Conservation (phyloP, 1,140 invertebrate species). For the Kradibia gibbosae region DNA sequence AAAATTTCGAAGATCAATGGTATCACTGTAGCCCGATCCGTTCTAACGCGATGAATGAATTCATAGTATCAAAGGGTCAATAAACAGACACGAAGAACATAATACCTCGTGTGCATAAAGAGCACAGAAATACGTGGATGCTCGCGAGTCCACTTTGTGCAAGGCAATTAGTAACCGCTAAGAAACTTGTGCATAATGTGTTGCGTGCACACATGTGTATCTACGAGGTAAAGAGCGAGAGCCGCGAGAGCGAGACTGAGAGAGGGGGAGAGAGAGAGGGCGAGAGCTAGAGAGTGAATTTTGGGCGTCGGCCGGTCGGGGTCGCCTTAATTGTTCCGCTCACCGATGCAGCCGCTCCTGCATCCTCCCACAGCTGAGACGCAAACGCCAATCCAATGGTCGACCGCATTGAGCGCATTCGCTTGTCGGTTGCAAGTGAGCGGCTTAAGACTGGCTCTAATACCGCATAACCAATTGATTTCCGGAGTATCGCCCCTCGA, state of each 20-base stretch:
- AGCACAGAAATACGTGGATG: neutral
- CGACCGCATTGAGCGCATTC: conserved; percentile 7
- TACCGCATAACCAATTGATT: neutral
- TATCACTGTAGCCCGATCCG: too few relatives aligned
- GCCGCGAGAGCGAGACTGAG: too few relatives aligned
- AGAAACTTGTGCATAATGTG: too few relatives aligned
- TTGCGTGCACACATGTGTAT: too few relatives aligned
- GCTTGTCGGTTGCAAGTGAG: neutral
- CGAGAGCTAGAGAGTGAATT: neutral
- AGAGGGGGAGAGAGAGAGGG: neutral
- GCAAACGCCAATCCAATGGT: conserved; percentile 16
- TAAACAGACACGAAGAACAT: too few relatives aligned
- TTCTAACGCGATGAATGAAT: too few relatives aligned
- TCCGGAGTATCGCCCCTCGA: neutral
- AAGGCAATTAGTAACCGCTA: conserved; percentile 3
- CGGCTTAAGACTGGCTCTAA: neutral
- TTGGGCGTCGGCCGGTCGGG: neutral
- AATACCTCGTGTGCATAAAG: too few relatives aligned
- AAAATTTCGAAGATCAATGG: too few relatives aligned
- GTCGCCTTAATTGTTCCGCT: conserved; percentile 5
- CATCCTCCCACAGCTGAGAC: conserved; percentile 1
- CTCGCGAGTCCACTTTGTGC: neutral
- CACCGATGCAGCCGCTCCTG: neutral
- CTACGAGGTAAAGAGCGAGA: neutral
- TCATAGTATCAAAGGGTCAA: too few relatives aligned